A percentile compares a stretch with the other conserved stretches of the same genome.
Evolutionary conservation across 2,888 invertebrate genomes (phyloP).

Genomic region (Leptopilina drosophilae): DNA sequence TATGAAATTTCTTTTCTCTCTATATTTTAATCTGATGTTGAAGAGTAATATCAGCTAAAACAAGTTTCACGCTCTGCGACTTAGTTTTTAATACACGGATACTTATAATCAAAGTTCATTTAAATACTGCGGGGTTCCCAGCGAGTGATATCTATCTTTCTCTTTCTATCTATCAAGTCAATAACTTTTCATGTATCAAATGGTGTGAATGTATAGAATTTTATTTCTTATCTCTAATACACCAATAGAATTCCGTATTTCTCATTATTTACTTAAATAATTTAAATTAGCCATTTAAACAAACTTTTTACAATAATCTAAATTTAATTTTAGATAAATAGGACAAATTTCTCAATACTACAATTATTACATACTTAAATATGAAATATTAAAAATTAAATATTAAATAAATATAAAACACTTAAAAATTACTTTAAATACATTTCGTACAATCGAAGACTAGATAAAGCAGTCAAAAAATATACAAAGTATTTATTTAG

Average conservation of each 20-base stretch:
- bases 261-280: no score
- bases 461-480: no score
- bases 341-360: no score
- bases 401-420: no score
- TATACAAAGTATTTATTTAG: no score
- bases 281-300: no score
- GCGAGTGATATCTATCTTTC: not conserved
- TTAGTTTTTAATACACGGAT: not conserved
- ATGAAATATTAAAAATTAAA: no score
- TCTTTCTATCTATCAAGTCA: slow-evolving; percentile 10
- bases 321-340: no score
- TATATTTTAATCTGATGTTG: not conserved
- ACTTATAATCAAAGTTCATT: not conserved
- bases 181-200: not conserved
- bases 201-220: not conserved
- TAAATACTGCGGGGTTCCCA: not conserved
- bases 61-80: not conserved
- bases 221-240: not conserved
- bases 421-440: no score
- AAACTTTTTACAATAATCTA: no score
- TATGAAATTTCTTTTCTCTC: not conserved
- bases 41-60: not conserved
- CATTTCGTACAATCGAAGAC: no score
- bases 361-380: no score
- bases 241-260: not conserved